Percentiles rank a stretch among this genome's conserved stretches.
phyloP scores from a whole-genome alignment of 2,113 vertebrate genomes.

The Peromyscus polionotus region DNA sequence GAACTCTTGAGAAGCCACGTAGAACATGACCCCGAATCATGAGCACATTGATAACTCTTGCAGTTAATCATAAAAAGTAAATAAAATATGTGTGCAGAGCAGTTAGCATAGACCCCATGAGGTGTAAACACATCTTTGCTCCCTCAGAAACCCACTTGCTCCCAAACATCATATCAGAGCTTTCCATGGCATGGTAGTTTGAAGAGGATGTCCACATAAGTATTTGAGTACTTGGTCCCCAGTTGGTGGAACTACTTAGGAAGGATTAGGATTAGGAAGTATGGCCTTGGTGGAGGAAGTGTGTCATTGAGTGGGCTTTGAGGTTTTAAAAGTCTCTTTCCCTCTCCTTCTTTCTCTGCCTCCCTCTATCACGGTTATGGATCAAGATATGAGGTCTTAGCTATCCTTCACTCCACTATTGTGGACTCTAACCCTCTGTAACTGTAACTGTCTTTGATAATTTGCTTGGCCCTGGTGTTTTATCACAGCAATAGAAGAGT shows the following conservation, averaged over 20 bases:
- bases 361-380: neutral
- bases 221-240: neutral
- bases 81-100: neutral
- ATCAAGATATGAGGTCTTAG: neutral
- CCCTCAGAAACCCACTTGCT: neutral
- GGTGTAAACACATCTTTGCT: neutral
- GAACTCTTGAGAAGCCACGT: neutral
- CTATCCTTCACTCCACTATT: neutral
- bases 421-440: neutral
- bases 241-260: neutral
- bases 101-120: neutral
- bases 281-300: neutral
- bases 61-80: conserved; percentile 42
- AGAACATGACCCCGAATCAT: neutral
- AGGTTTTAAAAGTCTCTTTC: no score
- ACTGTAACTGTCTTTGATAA: neutral
- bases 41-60: neutral
- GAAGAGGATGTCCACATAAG: neutral
- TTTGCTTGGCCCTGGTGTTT: neutral
- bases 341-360: neutral
- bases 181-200: neutral
- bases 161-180: neutral
- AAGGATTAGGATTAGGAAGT: neutral
- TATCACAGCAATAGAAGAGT: neutral
- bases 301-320: no score